Evolutionary conservation across 2,113 vertebrate genomes (phyloP), one percentile per base, ranked within the genome.

Genomic region (Glaucidium brasilianum): DNA sequence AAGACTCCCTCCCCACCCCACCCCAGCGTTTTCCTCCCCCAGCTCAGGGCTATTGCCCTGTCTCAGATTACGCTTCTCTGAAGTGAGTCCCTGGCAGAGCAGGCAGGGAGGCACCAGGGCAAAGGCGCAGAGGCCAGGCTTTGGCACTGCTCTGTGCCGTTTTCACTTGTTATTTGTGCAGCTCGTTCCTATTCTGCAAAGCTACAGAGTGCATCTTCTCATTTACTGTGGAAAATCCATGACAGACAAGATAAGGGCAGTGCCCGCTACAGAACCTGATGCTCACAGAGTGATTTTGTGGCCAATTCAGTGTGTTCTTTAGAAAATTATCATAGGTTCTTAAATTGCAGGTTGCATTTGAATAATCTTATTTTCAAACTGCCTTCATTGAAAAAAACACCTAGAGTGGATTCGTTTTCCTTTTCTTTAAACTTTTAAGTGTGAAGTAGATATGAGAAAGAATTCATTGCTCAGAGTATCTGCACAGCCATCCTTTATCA

Each of bases 61-160:
- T 34, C 83, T 88, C 92, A 32, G 26, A 3, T 95, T 43, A 94
- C 67, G 0, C 10, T 47, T 25, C 2, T 26, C 15, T 3, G 6
- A 20, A 49, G 56, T 0, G 9, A 79, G 66, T 67, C 62, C 55
- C 58, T 23, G 76, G 59, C 76, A 12, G 53, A 47, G 73, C 41
- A 29, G 37, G 41, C 56, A 7, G 11, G 27, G 37, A 69, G 22
- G 50, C 60, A 47, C 11, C 4, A 2, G 43, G 1, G 19, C 67
- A n/a, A 37, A 39, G 8, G 4, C 7, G 1, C 19, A 2, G 50
- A 25, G 72, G 58, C 32, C 43, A 3, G 0, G 4, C 15, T 90
- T 41, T 0, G 41, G 45, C 37, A 2, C 23, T n/a, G 58, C 77
- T 41, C 63, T 0, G 5, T 1, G 0, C 0, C 0, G 14, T 15